Base-by-base conservation (phyloP, 2,888 invertebrate genomes). In the Drosophila siamana region DNA sequence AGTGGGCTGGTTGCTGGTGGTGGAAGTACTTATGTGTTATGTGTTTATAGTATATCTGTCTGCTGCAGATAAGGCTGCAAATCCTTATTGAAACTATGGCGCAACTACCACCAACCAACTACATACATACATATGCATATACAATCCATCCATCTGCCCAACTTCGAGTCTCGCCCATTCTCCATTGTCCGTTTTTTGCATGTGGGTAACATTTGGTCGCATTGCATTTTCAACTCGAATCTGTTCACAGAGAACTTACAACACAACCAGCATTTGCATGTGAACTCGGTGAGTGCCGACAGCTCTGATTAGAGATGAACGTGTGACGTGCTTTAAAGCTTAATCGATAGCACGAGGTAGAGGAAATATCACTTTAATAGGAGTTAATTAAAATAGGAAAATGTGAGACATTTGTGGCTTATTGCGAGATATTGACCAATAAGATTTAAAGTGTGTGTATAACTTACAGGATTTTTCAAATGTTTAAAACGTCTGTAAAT, bases 21-120 rank as follows among this genome's bases (percentile, higher is more conserved):
- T 33, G 33, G 24, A 26, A 6, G 46, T 54, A 30, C 16, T 19
- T 19, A 19, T 19, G n/a, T n/a, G n/a, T 11, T 16, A 52, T 50
- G 57, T 64, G 7, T 65, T n/a, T n/a, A 28, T 11, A n/a, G 33
- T 33, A 16, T 52, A 28, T 30, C 43, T 62, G 43, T 60, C 51
- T 69, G 51, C 48, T 33, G 51, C 51, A 71, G 80, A 81, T 86
- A 86, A 77, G 54, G 36, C 22, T 48, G 47, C 15, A 64, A 80
- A 71, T 77, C 61, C 68, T 52, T 63, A 33, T 38, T 2, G 65
- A 52, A 61, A 50, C 61, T 60, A 55, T 48, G 56, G 26, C 11
- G 43, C 59, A 59, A 57, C 72, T 69, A 82, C 79, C 79, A 65
- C 70, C 78, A 56, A n/a, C 11, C 33, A n/a, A n/a, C n/a, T 33